These are phyloP conservation scores for Xenus cinereus DNA, from an alignment of 2,113 vertebrate genomes.

Conservation along the genomic window DNA sequence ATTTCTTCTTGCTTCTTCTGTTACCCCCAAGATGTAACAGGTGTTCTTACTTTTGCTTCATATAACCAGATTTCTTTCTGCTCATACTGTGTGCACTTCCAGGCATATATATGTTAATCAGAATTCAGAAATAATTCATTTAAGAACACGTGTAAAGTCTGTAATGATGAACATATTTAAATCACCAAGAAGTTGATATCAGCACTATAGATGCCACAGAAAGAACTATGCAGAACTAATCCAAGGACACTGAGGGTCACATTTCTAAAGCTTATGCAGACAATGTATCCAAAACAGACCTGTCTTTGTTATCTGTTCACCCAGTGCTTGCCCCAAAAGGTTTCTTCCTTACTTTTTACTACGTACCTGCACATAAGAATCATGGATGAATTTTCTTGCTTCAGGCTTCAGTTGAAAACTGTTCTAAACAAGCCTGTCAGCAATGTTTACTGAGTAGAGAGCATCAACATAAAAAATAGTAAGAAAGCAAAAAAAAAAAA, in stretches of 20 bases:
- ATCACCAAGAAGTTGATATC: background rate
- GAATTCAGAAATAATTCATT: background rate
- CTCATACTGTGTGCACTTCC: background rate
- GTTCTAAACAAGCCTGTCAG: background rate
- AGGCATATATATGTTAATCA: background rate
- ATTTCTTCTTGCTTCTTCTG: background rate
- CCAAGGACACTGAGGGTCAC: background rate
- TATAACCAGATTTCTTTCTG: background rate
- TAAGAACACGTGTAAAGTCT: background rate
- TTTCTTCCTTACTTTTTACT: background rate
- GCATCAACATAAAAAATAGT: background rate
- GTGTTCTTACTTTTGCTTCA: background rate
- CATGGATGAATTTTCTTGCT: background rate
- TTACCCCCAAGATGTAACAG: background rate
- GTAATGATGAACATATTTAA: background rate
- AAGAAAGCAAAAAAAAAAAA: background rate
- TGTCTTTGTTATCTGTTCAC: background rate
- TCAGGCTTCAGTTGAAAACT: background rate
- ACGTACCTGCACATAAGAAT: background rate
- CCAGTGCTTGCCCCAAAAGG: fast-evolving
- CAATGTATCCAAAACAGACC: background rate
- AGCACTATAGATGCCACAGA: background rate
- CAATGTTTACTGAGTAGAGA: background rate
- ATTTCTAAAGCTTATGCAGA: background rate
- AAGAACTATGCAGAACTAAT: background rate